A percentile compares a stretch with the other conserved stretches of the same genome.
Conservation (phyloP, 2,888 invertebrate species). For the Hydrotaea cyrtoneurina region DNA sequence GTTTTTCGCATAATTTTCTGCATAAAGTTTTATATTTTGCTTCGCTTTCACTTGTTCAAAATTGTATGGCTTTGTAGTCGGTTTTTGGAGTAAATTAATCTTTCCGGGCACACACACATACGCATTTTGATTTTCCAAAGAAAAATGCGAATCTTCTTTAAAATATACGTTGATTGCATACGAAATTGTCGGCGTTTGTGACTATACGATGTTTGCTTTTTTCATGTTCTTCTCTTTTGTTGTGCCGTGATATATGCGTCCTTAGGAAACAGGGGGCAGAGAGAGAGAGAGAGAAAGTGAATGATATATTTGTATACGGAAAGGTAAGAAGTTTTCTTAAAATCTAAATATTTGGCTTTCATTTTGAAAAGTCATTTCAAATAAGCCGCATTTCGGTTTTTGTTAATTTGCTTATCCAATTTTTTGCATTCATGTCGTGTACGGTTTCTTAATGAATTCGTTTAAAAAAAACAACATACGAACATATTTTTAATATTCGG, state of each 20-base stretch:
- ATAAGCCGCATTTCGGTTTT: background rate
- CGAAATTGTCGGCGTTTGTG: conserved; percentile 35
- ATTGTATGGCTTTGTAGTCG: background rate
- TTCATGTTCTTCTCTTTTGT: no score
- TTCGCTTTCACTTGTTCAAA: background rate
- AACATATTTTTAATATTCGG: background rate
- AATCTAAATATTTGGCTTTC: background rate
- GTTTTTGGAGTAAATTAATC: background rate
- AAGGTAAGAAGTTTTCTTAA: conserved; percentile 8
- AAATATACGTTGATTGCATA: conserved; percentile 54
- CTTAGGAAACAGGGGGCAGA: no score
- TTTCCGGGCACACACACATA: background rate
- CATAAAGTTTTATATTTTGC: background rate
- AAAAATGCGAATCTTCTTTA: background rate
- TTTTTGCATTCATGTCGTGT: conserved; percentile 2
- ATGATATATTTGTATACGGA: background rate
- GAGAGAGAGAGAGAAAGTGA: no score
- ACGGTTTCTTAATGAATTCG: background rate
- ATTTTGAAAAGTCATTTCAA: background rate
- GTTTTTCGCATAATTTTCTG: conserved; percentile 11
- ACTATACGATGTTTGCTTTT: background rate
- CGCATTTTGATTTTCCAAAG: background rate
- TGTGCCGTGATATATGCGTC: background rate
- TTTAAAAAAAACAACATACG: background rate
- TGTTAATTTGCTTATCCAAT: background rate